Base-by-base conservation (phyloP, 2,888 invertebrate genomes). In the Sarcophaga subvicina region DNA sequence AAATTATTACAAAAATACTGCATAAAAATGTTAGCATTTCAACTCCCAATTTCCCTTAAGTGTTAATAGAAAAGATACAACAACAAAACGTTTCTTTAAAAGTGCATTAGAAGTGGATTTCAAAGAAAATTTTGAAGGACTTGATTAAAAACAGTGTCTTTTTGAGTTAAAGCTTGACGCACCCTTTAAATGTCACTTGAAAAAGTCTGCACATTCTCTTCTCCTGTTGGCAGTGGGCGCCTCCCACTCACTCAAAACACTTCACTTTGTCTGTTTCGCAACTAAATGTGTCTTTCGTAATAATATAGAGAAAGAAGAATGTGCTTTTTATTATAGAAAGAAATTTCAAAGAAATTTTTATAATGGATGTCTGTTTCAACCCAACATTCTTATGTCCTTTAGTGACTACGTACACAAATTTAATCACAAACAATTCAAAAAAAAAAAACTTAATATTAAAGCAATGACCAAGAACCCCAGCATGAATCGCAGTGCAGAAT, bases 131-230 rank as follows among this genome's bases (percentile, higher is more conserved):
- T 17, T 27, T 27, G 0, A 27, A 45, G 27, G n/a, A 67, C 37
- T 67, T n/a, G n/a, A 67, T n/a, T 4, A 12, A 47, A 20, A 47
- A 17, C 17, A 14, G 54, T 54, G 54, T 17, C 14, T 20, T 67
- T 67, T 20, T 67, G 37, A 8, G 67, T 67, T 45, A 10, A 20
- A 14, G 1, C 11, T 12, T 67, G 20, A 12, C 11, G 10, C 54
- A 17, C 54, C 4, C 70, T 27, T 71, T 54, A 27, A 54, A 71
- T 54, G 27, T 59, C 70, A 54, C 70, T 71, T 59, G 4, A 54
- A 71, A 70, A 54, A 54, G 54, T 4, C 12, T 54, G 12, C 17
- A 14, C 17, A 54, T 54, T 54, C 17, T 14, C 0, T 12, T 14
- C 4, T 54, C 54, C 54, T 54, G 14, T 54, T 54, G 54, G 17